Base-by-base conservation (phyloP, 2,888 invertebrate species). In the Macrosiphum euphorbiae region DNA sequence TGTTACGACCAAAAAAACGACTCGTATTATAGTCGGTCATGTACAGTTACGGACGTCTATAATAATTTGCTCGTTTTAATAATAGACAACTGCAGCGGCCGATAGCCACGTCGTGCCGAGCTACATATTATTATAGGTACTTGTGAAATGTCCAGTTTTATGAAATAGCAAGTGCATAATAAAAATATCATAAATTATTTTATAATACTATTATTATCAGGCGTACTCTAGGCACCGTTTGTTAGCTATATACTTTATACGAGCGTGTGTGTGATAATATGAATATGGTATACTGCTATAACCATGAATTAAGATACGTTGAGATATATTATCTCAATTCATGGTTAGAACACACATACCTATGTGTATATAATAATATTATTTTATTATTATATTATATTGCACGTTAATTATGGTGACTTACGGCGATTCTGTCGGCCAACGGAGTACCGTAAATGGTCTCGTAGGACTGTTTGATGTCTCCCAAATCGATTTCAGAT, bases 401-500 rank as follows among this genome's bases (percentile, higher is more conserved):
- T 50, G 3, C 35, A n/a, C 1, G 20, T 2, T 52, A 1, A 50
- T 3, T 20, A 55, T 55, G 55, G 55, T 55, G 24, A 95, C 95
- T 95, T 95, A 96, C 96, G 94, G 95, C 95, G 94, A 96, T 96
- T 89, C 95, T 95, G 61, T 95, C 95, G 86, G 95, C 96, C 94
- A 96, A 95, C 8, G 96, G 95, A 94, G 96, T 96, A 91, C 95
- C 96, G 95, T 96, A 96, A 94, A 96, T 95, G 47, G 95, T 95
- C 91, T 96, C 95, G 95, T 96, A 97, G 95, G 96, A 96, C 90
- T 96, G 95, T 95, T 96, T 96, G 94, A 97, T 96, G 95, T 96
- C 96, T 88, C 96, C 96, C 95, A 96, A 95, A 95, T 96, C 96
- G 85, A 96, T 96, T 95, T 96, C 96, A 94, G 96, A 95, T 92